phyloP scores from a whole-genome alignment of 2,113 vertebrate species.

The Otocyon megalotis region DNA sequence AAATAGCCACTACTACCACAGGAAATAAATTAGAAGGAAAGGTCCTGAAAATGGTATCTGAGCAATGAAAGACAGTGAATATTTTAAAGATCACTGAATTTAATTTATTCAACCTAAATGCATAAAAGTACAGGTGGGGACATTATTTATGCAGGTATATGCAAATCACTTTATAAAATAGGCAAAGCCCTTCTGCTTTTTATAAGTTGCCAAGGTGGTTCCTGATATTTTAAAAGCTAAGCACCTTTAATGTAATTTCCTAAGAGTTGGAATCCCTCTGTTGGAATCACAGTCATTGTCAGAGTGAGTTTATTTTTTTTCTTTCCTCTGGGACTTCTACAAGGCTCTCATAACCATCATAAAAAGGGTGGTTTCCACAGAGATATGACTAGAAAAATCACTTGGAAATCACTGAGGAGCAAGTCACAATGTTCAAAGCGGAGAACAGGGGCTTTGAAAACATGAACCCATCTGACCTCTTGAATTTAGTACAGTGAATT shows the following conservation, averaged over 20 bases:
- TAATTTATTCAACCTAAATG: constrained; percentile 86
- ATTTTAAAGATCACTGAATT: constrained; percentile 83
- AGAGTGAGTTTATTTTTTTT: constrained; percentile 69
- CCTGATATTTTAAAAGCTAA: constrained; percentile 85
- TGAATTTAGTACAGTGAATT: constrained; percentile 83
- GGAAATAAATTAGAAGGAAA: constrained; percentile 39
- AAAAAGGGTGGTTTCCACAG: constrained; percentile 79
- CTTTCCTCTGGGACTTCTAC: constrained; percentile 75
- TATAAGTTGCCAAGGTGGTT: constrained; percentile 85
- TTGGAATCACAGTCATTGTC: constrained; percentile 75
- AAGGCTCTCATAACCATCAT: constrained; percentile 76
- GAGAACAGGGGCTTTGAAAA: constrained; percentile 82
- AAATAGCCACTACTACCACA: constrained; percentile 31
- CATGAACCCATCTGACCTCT: constrained; percentile 82
- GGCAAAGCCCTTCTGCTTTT: constrained; percentile 85
- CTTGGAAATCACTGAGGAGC: constrained; percentile 82
- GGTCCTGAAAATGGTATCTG: constrained; percentile 73
- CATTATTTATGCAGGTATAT: constrained; percentile 86
- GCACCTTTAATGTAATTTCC: constrained; percentile 82
- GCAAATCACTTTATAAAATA: constrained; percentile 86
- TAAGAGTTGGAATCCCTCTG: constrained; percentile 79
- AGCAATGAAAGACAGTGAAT: constrained; percentile 78
- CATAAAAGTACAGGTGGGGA: constrained; percentile 85
- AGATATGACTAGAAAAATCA: constrained; percentile 80
- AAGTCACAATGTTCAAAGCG: constrained; percentile 84